Conservation (phyloP, 2,888 invertebrate genomes). For the Amiota mariae region DNA sequence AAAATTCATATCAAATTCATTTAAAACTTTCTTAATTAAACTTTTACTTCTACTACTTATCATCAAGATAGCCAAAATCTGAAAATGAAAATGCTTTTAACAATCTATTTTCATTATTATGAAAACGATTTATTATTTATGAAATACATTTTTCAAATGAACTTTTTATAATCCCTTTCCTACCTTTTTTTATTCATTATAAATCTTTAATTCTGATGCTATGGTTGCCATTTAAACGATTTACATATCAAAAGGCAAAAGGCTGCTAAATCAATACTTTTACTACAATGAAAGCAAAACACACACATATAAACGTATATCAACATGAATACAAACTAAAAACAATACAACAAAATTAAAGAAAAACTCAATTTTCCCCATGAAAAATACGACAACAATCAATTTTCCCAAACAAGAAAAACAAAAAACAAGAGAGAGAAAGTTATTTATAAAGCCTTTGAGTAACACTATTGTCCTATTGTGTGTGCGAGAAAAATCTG, state of each 20-base stretch:
- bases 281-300: not conserved
- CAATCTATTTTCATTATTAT: too few species aligned
- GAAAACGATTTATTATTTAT: not conserved
- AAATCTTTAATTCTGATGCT: not conserved
- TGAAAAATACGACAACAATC: conserved; percentile 23
- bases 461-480: too few species aligned
- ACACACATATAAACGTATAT: not conserved
- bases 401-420: not conserved
- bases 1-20: too few species aligned
- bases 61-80: not conserved
- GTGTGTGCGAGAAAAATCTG: not conserved
- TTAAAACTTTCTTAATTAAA: not conserved
- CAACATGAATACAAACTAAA: too few species aligned
- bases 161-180: not conserved
- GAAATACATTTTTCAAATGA: not conserved
- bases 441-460: conserved; percentile 12
- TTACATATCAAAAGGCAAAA: conserved; percentile 30
- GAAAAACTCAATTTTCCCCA: not conserved
- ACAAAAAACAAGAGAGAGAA: not conserved
- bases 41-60: not conserved
- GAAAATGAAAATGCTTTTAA: not conserved
- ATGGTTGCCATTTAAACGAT: not conserved
- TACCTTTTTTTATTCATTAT: not conserved
- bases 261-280: conserved; percentile 25
- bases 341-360: too few species aligned